phyloP scores from a whole-genome alignment of 2,113 vertebrate species.

The Lycocorax pyrrhopterus region DNA sequence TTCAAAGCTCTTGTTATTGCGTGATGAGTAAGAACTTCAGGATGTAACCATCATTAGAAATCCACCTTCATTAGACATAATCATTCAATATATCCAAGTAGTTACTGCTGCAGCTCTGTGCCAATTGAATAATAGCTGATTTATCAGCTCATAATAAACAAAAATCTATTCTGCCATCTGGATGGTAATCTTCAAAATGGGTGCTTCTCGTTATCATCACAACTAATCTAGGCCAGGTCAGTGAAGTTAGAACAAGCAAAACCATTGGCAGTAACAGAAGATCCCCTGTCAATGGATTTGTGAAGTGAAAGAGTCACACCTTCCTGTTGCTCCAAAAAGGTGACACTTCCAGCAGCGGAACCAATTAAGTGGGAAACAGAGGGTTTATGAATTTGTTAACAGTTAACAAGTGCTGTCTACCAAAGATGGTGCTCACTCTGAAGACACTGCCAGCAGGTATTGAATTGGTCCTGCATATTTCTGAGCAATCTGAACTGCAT shows the following conservation, averaged over 20 bases:
- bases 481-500: not conserved
- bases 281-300: not conserved
- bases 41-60: not conserved
- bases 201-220: not conserved
- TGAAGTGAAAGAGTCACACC: not conserved
- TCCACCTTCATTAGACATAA: not conserved
- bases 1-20: not conserved
- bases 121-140: not conserved
- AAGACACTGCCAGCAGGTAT: not conserved
- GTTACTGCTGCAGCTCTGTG: not conserved
- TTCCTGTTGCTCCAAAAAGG: not conserved
- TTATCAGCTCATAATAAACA: conserved; percentile 11
- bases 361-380: not conserved
- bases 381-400: not conserved
- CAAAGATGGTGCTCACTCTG: not conserved
- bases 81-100: not conserved
- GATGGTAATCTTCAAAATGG: not conserved
- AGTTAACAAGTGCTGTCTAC: not conserved
- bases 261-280: not conserved
- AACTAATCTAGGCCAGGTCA: not conserved
- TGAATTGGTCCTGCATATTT: not conserved
- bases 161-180: not conserved
- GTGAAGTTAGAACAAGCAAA: not conserved
- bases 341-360: not conserved
- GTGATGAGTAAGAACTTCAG: not conserved